Evolutionary conservation across 2,113 vertebrate genomes (phyloP).

Genomic region (Ictidomys tridecemlineatus): DNA sequence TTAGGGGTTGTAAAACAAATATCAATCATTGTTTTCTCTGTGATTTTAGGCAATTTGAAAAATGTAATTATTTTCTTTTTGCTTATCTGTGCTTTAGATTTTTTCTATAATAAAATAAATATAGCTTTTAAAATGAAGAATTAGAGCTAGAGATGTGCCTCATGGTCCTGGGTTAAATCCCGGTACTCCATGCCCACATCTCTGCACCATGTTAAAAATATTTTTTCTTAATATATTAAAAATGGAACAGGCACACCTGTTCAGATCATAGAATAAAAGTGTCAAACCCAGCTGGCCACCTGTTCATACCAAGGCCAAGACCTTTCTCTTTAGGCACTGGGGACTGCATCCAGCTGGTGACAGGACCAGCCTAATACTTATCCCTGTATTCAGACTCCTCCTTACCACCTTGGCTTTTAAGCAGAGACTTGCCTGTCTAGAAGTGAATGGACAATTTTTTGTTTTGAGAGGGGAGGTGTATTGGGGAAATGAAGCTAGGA

Average conservation of each 20-base stretch:
- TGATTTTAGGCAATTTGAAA: not conserved
- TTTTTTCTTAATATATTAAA: not conserved
- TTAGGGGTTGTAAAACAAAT: not conserved
- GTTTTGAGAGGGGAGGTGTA: not conserved
- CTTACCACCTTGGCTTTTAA: not conserved
- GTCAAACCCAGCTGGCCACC: not conserved
- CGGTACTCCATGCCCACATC: not conserved
- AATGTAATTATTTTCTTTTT: not conserved
- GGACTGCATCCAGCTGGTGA: not conserved
- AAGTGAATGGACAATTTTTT: not conserved
- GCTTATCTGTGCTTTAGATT: not conserved
- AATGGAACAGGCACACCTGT: not conserved
- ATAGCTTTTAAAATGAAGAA: not conserved
- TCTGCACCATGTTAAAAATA: not conserved
- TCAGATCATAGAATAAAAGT: not conserved
- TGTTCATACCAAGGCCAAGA: not conserved
- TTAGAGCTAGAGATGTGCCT: not conserved
- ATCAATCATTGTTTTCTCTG: not conserved
- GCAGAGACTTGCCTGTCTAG: not conserved
- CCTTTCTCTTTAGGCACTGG: not conserved
- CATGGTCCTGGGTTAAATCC: not conserved
- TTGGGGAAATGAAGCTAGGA: too few relatives aligned
- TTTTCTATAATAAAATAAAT: not conserved
- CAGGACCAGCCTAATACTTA: not conserved
- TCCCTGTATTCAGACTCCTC: not conserved